Conservation (phyloP, 1,140 invertebrate genomes). For the Neotoxoptera formosana region DNA sequence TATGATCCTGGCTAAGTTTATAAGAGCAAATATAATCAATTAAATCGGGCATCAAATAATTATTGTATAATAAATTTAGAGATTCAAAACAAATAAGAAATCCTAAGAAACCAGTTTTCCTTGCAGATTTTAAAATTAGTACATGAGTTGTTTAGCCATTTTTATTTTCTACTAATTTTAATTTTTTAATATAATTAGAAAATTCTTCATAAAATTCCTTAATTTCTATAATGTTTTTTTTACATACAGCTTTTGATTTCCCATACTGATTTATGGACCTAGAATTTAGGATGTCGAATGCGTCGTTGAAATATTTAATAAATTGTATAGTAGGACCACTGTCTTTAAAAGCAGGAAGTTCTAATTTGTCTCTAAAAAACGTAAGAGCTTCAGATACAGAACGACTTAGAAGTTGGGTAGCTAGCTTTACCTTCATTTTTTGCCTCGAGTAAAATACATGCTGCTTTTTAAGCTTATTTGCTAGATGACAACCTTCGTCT, state of each 20-base stretch:
- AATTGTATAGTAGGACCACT: neutral
- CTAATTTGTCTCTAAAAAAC: neutral
- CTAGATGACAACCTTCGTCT: no score
- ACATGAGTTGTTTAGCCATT: neutral
- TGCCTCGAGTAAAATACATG: no score
- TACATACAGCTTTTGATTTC: neutral
- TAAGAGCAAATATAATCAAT: no score
- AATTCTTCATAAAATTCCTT: neutral
- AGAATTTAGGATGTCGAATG: neutral
- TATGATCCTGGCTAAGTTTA: conserved; percentile 30
- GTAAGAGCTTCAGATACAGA: neutral
- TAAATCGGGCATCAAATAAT: neutral
- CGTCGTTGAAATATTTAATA: neutral
- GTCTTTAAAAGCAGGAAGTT: neutral
- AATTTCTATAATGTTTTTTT: neutral
- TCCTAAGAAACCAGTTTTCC: conserved; percentile 31
- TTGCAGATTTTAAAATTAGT: neutral
- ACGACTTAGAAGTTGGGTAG: no score
- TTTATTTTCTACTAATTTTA: neutral
- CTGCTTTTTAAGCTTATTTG: no score
- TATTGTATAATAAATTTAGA: neutral
- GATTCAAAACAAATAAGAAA: neutral
- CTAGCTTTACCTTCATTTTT: no score
- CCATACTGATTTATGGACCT: neutral
- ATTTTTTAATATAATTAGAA: neutral